Conservation (phyloP, 2,113 vertebrate genomes). For the Corythaeola cristata region DNA sequence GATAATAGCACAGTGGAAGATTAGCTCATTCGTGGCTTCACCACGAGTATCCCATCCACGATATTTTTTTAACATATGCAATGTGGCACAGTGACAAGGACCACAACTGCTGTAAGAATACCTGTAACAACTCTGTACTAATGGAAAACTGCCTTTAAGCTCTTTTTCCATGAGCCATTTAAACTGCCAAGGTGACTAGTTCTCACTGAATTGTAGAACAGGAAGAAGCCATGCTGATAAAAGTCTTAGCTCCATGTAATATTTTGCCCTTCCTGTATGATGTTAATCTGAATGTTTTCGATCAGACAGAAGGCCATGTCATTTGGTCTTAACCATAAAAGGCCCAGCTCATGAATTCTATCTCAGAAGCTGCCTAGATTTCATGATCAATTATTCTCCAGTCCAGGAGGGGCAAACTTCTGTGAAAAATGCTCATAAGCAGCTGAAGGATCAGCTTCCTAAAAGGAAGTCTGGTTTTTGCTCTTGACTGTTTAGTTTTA, state of each 20-base stretch:
- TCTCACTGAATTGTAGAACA: not conserved
- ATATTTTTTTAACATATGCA: not conserved
- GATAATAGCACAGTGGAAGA: not conserved
- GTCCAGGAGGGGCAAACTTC: not conserved
- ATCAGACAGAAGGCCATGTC: too few relatives aligned
- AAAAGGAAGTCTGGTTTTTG: not conserved
- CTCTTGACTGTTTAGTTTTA: not conserved
- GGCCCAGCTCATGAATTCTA: not conserved
- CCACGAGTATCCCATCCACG: not conserved
- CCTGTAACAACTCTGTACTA: not conserved
- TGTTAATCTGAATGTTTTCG: not conserved
- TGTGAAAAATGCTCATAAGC: not conserved
- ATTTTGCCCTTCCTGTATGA: not conserved
- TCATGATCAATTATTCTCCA: not conserved
- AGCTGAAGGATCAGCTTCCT: not conserved
- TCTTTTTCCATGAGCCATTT: not conserved
- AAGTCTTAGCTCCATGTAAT: not conserved
- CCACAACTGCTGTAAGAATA: not conserved
- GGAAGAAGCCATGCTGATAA: not conserved
- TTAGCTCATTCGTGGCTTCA: not conserved
- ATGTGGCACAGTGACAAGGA: not conserved
- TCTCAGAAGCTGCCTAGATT: not conserved
- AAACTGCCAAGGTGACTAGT: accelerated
- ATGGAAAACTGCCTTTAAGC: not conserved
- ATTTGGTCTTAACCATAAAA: not conserved